A percentile compares a stretch with the other conserved stretches of the same genome.
Evolutionary conservation across 2,888 invertebrate genomes (phyloP).

Genomic region (Limulus polyphemus): DNA sequence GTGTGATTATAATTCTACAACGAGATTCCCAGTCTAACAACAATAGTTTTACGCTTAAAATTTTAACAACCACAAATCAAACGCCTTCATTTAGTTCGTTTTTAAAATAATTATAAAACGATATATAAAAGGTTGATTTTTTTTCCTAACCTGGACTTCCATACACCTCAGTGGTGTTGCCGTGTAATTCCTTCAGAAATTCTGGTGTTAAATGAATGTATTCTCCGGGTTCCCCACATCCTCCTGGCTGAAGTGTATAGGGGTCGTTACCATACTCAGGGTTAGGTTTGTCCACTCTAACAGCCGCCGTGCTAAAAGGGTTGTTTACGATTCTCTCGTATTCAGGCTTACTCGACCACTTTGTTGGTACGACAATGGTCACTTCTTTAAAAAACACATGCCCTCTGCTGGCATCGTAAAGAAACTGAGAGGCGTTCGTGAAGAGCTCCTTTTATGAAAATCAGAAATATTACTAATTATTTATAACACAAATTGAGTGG

Average conservation of each 20-base stretch:
- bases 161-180: slow-evolving; percentile 20
- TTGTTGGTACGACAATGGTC: slow-evolving; percentile 47
- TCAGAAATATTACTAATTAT: not conserved
- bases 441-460: slow-evolving; percentile 43
- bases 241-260: slow-evolving; percentile 51
- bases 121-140: not conserved
- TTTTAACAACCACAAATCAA: too few species aligned
- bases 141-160: not conserved
- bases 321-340: slow-evolving; percentile 15
- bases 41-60: too few species aligned
- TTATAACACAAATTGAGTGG: too few species aligned
- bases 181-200: slow-evolving; percentile 24
- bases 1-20: too few species aligned
- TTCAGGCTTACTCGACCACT: slow-evolving; percentile 43
- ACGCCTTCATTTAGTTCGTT: not conserved
- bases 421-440: slow-evolving; percentile 45
- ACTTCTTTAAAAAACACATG: slow-evolving; percentile 47
- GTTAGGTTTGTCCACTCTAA: slow-evolving; percentile 41
- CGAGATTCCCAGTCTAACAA: too few species aligned
- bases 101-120: not conserved
- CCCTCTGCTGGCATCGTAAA: slow-evolving; percentile 47
- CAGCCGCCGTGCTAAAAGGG: slow-evolving; percentile 38
- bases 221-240: slow-evolving; percentile 48
- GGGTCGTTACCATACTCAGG: slow-evolving; percentile 43
- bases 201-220: slow-evolving; percentile 43